A percentile compares a stretch with the other conserved stretches of the same genome.
These are phyloP conservation scores for Aleiodes leptofemur DNA, from an alignment of 2,888 invertebrate species.

Conservation along the genomic window DNA sequence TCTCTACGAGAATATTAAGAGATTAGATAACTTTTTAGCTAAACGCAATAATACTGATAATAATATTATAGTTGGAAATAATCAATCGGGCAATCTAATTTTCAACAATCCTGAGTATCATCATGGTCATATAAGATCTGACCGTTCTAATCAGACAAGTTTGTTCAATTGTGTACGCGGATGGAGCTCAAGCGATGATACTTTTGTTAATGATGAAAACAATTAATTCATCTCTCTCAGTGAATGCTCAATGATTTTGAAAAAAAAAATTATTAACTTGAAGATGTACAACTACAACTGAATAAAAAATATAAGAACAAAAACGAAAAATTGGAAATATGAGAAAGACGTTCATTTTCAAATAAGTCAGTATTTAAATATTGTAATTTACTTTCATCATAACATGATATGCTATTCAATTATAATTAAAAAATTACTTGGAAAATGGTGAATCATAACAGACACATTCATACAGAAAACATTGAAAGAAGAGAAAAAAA, in stretches of 20 bases:
- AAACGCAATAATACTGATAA: conserved; percentile 48
- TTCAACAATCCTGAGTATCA: conserved; percentile 62
- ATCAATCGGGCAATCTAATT: conserved; percentile 57
- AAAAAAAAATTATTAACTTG: background rate
- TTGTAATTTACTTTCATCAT: too few species aligned
- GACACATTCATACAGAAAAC: too few species aligned
- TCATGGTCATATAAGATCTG: conserved; percentile 24
- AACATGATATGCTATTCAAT: too few species aligned
- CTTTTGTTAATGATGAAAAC: conserved; percentile 5
- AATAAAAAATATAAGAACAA: too few species aligned
- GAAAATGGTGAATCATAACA: too few species aligned
- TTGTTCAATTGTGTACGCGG: conserved; percentile 50
- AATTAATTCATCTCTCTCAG: background rate
- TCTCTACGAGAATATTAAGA: conserved; percentile 66
- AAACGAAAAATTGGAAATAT: too few species aligned
- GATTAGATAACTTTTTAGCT: conserved; percentile 66
- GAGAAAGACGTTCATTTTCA: too few species aligned
- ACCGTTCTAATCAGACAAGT: conserved; percentile 43
- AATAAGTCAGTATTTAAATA: too few species aligned
- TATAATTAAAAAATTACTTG: too few species aligned
- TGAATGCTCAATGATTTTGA: background rate
- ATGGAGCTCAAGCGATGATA: conserved; percentile 61
- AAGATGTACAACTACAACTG: background rate
- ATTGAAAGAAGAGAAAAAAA: too few species aligned
- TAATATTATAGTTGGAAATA: conserved; percentile 31